A percentile compares a stretch with the other conserved stretches of the same genome.
phyloP scores from a whole-genome alignment of 30 jellyfish, hydroid and myxozoan species.

The Hydractinia symbiolongicarpus region DNA sequence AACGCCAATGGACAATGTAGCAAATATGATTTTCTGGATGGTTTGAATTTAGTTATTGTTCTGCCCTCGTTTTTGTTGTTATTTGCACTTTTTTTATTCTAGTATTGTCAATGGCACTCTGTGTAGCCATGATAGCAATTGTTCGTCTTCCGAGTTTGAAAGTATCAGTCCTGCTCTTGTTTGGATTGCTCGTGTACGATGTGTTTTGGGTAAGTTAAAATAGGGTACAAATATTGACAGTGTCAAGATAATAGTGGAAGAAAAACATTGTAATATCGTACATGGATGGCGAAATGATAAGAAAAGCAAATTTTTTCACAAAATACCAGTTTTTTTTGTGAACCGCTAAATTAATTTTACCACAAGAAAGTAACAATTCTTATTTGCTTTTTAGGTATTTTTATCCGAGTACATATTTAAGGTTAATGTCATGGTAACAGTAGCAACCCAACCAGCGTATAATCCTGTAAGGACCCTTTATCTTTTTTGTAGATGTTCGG shows the following conservation, averaged over 20 bases:
- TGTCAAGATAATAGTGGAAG: no score
- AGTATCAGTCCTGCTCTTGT: constrained; percentile 70
- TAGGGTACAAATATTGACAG: no score
- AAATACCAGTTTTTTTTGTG: neutral
- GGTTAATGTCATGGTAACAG: constrained; percentile 85
- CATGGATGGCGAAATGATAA: neutral
- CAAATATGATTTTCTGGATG: no score
- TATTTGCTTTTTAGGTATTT: constrained; percentile 46
- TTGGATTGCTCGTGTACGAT: constrained; percentile 85
- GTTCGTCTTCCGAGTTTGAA: constrained; percentile 82
- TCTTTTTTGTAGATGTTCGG: neutral
- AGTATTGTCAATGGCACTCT: constrained; percentile 87
- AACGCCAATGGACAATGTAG: no score
- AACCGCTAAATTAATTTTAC: no score
- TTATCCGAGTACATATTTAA: constrained; percentile 72
- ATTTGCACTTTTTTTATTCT: neutral
- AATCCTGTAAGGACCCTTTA: constrained; percentile 56
- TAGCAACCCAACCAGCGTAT: constrained; percentile 84
- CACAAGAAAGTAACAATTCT: no score
- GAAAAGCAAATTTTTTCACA: no score
- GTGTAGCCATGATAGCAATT: constrained; percentile 84
- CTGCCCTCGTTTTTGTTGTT: neutral
- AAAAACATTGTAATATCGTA: neutral
- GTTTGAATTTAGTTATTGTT: neutral
- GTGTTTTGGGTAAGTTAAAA: constrained; percentile 83